phyloP scores from a whole-genome alignment of 2,797 vertebrate species.

The Silurus aristotelis region DNA sequence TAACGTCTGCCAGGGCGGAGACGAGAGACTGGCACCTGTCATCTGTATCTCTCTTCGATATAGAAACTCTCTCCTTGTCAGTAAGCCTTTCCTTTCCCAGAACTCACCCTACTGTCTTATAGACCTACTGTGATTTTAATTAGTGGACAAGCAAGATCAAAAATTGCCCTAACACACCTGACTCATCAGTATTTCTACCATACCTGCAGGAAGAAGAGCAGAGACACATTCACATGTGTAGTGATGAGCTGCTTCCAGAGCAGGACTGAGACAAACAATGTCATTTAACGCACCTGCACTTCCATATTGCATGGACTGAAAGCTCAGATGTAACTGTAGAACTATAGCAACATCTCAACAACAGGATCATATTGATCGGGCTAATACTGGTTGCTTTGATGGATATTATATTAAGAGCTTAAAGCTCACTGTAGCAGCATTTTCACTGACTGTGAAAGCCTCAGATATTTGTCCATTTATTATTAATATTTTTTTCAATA shows the following conservation, averaged over 20 bases:
- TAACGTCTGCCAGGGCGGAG: slow-evolving; percentile 69
- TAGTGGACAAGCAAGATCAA: no score
- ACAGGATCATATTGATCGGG: neutral
- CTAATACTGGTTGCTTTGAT: neutral
- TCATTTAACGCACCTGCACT: neutral
- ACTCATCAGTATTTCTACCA: neutral
- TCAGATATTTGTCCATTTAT: no score
- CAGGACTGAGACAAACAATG: neutral
- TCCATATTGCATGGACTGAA: neutral
- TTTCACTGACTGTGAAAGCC: no score
- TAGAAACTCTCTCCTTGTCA: neutral
- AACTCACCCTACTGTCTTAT: no score
- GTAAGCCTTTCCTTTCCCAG: neutral
- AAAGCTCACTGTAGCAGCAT: no score
- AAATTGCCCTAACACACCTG: neutral
- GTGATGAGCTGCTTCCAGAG: neutral
- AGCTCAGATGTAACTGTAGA: neutral
- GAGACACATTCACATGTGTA: neutral
- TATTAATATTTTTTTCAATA: no score
- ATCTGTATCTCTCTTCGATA: slow-evolving; percentile 40
- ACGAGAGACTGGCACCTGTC: slow-evolving; percentile 72
- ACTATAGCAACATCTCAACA: neutral
- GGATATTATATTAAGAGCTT: neutral
- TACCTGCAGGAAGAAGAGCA: neutral
- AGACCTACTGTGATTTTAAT: neutral